Conservation (phyloP, 2,888 invertebrate species). For the Plebejus melissa region DNA sequence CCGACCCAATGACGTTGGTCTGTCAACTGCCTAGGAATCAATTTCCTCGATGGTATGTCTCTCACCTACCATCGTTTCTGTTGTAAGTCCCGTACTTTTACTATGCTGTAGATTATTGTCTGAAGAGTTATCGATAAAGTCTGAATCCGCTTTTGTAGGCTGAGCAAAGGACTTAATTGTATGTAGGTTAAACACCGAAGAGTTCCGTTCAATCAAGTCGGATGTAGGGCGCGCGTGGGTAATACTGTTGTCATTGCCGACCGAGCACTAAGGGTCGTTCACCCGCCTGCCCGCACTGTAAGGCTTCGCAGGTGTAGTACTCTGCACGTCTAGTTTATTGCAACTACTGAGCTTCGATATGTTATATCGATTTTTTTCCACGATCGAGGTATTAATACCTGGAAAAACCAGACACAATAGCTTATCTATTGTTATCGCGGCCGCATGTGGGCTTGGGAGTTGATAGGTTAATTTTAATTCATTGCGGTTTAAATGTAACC, state of each 20-base stretch:
- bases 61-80: too few species aligned
- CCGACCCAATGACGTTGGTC: too few species aligned
- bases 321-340: background rate
- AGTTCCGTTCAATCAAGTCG: constrained; percentile 6
- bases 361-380: background rate
- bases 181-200: background rate
- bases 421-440: too few species aligned
- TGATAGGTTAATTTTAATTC: too few species aligned
- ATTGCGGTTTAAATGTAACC: too few species aligned
- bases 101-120: too few species aligned
- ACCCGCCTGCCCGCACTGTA: constrained; percentile 25
- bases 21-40: too few species aligned
- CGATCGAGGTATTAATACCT: too few species aligned
- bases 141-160: background rate
- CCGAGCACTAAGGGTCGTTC: constrained; percentile 28
- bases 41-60: too few species aligned
- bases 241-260: constrained; percentile 14
- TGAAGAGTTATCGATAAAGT: background rate
- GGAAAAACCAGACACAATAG: too few species aligned
- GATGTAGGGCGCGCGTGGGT: constrained; percentile 4
- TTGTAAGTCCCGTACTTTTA: too few species aligned
- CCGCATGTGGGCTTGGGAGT: too few species aligned
- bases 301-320: constrained; percentile 17
- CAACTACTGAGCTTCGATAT: background rate
- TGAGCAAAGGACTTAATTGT: background rate